Conservation (phyloP, 2,797 vertebrate genomes). For the Scolopax bukidnonensis region DNA sequence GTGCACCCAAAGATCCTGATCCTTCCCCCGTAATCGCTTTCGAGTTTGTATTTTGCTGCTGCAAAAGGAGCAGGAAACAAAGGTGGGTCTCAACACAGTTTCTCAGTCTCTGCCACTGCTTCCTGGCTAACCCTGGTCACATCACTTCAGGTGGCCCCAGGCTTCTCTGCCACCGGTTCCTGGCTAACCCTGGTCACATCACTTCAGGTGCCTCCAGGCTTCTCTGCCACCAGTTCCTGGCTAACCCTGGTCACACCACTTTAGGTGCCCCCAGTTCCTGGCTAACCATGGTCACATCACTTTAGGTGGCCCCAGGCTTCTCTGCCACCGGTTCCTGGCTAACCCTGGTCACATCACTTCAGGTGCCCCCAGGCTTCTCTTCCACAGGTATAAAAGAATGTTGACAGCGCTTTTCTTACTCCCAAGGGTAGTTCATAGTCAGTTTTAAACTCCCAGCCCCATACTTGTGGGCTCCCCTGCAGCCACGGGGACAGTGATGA, state of each 20-base stretch:
- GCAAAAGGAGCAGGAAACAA: neutral
- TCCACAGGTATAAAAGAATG: neutral
- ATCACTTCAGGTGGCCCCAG: too few relatives aligned
- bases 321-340: too few relatives aligned
- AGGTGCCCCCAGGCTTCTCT: neutral
- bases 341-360: too few relatives aligned
- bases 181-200: too few relatives aligned
- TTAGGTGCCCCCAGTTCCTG: too few relatives aligned
- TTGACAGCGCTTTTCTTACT: neutral
- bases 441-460: rapidly evolving
- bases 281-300: neutral
- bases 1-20: neutral
- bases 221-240: too few relatives aligned
- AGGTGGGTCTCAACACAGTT: neutral
- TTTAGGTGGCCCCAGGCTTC: neutral
- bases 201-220: too few relatives aligned
- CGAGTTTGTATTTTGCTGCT: neutral
- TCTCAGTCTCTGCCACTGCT: neutral
- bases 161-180: neutral
- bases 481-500: neutral
- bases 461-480: neutral
- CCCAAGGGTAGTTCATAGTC: neutral
- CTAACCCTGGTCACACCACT: too few relatives aligned
- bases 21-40: neutral
- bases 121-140: neutral